phyloP scores from a whole-genome alignment of 2,113 vertebrate species.

The Tiliqua scincoides region DNA sequence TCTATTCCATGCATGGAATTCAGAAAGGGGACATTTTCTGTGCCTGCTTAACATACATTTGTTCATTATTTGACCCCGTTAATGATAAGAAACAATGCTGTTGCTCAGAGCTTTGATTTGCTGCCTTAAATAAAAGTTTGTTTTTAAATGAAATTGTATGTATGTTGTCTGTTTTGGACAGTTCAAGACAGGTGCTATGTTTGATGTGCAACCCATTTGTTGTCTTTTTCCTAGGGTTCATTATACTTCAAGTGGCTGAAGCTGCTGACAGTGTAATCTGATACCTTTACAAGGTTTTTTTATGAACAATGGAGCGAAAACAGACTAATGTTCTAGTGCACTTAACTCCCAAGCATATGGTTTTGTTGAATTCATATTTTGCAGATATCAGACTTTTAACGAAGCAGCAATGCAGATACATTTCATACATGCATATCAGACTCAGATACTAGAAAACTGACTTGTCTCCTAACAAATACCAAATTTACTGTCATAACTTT shows the following conservation, averaged over 20 bases:
- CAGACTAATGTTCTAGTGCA: background rate
- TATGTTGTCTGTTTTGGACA: slow-evolving; percentile 35
- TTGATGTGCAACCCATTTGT: slow-evolving; percentile 44
- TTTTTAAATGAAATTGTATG: slow-evolving; percentile 44
- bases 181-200: slow-evolving; percentile 17
- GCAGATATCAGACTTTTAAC: slow-evolving; percentile 25
- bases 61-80: slow-evolving; percentile 45
- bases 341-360: slow-evolving; percentile 15
- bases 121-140: slow-evolving; percentile 49
- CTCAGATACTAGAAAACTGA: slow-evolving; percentile 20
- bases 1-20: slow-evolving; percentile 65
- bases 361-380: slow-evolving; percentile 17
- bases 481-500: background rate
- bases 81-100: slow-evolving; percentile 22
- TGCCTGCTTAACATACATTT: slow-evolving; percentile 50
- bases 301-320: background rate
- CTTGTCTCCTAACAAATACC: background rate
- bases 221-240: slow-evolving; percentile 38
- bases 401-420: slow-evolving; percentile 36
- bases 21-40: slow-evolving; percentile 60
- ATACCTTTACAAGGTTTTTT: slow-evolving; percentile 1
- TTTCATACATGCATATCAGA: slow-evolving; percentile 6
- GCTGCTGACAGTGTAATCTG: slow-evolving; percentile 11
- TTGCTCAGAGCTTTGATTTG: slow-evolving; percentile 47
- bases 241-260: slow-evolving; percentile 12